Evolutionary conservation across 2,797 vertebrate genomes (phyloP).

Genomic region (Typhlichthys eigenmanni): DNA sequence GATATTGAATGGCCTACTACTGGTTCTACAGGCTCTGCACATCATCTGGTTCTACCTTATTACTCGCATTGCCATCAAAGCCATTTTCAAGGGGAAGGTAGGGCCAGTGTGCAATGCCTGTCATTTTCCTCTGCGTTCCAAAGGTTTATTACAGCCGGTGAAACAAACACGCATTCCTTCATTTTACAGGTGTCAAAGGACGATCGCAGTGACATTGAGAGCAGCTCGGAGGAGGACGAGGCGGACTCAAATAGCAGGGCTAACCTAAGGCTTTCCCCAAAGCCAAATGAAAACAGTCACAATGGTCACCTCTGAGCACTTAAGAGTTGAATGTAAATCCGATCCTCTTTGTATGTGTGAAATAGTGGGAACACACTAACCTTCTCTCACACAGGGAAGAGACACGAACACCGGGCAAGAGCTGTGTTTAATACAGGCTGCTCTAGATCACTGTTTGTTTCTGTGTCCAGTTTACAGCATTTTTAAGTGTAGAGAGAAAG

Average conservation of each 20-base stretch:
- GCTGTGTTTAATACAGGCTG: slow-evolving; percentile 22
- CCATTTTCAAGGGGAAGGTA: slow-evolving; percentile 93
- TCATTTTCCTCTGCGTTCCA: neutral
- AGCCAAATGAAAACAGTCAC: slow-evolving; percentile 78
- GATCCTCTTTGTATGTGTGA: slow-evolving; percentile 25
- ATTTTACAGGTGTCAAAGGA: slow-evolving; percentile 88
- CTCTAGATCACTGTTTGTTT: slow-evolving; percentile 23
- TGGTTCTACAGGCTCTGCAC: slow-evolving; percentile 88
- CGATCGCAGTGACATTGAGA: slow-evolving; percentile 94
- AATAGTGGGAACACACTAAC: slow-evolving; percentile 10
- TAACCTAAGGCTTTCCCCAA: slow-evolving; percentile 40
- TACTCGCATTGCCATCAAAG: slow-evolving; percentile 88
- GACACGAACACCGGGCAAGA: slow-evolving; percentile 10
- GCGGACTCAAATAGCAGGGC: slow-evolving; percentile 55
- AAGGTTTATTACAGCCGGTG: neutral
- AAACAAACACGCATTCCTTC: slow-evolving; percentile 1
- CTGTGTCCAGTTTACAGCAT: slow-evolving; percentile 59
- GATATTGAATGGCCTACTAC: slow-evolving; percentile 88
- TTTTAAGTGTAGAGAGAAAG: slow-evolving; percentile 17
- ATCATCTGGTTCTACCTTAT: slow-evolving; percentile 97
- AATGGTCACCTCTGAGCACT: slow-evolving; percentile 73
- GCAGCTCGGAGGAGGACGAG: slow-evolving; percentile 96
- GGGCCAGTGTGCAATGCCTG: slow-evolving; percentile 22
- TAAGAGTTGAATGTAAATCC: slow-evolving; percentile 10
- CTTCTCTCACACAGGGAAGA: slow-evolving; percentile 11